Base-by-base conservation (phyloP, 2,888 invertebrate species). In the Opisthograptis luteolata region DNA sequence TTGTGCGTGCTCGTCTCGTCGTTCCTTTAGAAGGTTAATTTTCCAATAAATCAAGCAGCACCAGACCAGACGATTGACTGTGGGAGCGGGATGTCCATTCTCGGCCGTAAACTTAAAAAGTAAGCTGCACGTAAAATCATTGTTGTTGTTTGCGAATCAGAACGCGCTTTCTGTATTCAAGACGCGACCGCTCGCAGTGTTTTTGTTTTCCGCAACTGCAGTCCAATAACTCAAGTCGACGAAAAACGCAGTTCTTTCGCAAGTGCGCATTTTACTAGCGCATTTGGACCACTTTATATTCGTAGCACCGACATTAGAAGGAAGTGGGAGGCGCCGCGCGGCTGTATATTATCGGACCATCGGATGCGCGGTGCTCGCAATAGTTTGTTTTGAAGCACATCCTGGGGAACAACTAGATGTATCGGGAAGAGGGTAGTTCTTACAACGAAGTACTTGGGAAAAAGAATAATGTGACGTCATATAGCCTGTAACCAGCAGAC, bases 281-380 rank as follows among this genome's bases (percentile, higher is more conserved):
- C 58, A 59, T 60, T 62, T 55, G 39, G 32, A 41, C 31, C 57
- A 59, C 51, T 62, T 59, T 62, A 57, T 59, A 59, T 62, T 62
- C 61, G 57, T 32, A 43, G 49, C 61, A 51, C 44, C 31, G 55
- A 59, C 59, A 59, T 59, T 58, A 57, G 52, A 44, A 50, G 61
- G 59, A 62, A 54, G 51, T 57, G 50, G 61, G 57, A 47, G 50
- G 59, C 32, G 31, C 36, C 25, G 8, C 9, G 25, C 12, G 15
- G 60, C 47, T 48, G 55, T 62, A 58, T 56, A 58, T 62, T 59
- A 62, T 53, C 57, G 45, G 44, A 36, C 8, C 49, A 55, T 53
- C 57, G 59, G 59, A 59, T 51, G 52, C 43, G 44, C 44, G 51
- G 39, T 57, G n/a, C 42, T 54, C 15, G 42, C 14, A 14, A 54